phyloP scores from a whole-genome alignment of 2,797 vertebrate genomes.

The Sebastiscus tertius region DNA sequence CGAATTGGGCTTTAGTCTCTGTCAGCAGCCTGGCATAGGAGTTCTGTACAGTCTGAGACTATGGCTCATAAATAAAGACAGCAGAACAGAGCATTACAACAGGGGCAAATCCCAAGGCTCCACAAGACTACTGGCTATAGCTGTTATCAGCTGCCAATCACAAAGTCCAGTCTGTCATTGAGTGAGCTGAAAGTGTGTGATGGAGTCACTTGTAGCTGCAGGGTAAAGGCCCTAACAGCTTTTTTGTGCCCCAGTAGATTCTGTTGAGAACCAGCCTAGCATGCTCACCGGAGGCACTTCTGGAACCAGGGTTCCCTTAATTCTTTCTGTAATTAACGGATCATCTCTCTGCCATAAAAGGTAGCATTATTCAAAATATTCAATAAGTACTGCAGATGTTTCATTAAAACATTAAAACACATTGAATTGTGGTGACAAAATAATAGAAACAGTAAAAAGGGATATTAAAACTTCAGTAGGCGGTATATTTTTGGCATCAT shows the following conservation, averaged over 20 bases:
- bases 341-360: not conserved
- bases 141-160: constrained; percentile 43
- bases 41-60: not conserved
- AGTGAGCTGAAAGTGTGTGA: not conserved
- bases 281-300: not conserved
- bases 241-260: not conserved
- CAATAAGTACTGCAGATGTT: not conserved
- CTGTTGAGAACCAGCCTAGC: not conserved
- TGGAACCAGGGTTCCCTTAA: not conserved
- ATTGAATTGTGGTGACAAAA: not conserved
- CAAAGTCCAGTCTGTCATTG: constrained; percentile 19
- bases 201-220: constrained; percentile 11
- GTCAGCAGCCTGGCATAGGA: constrained; percentile 14
- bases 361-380: not conserved
- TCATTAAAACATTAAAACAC: not conserved
- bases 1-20: not conserved
- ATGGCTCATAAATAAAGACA: constrained; percentile 28
- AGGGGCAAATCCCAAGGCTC: constrained; percentile 8
- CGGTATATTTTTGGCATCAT: no score
- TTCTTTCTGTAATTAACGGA: not conserved
- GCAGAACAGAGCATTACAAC: constrained; percentile 1
- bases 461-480: not conserved
- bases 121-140: constrained; percentile 13
- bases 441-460: not conserved
- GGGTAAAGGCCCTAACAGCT: not conserved